Conservation (phyloP, 2,888 invertebrate genomes). For the Sarcophaga subvicina region DNA sequence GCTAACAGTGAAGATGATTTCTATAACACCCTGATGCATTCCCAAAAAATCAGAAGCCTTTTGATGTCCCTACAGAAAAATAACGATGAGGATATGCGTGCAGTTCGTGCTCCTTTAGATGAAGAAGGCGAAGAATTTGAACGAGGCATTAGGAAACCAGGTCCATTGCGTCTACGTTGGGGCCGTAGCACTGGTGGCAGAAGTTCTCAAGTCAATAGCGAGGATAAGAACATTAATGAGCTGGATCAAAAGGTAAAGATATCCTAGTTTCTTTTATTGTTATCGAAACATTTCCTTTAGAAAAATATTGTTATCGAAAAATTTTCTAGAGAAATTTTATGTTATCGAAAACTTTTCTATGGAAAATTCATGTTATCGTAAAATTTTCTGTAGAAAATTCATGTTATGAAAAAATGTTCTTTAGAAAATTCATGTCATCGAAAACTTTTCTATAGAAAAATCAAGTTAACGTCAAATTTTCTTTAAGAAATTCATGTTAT, state of each 20-base stretch:
- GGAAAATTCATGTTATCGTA: too few species aligned
- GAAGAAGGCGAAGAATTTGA: constrained; percentile 75
- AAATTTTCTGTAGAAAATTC: too few species aligned
- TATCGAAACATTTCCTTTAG: too few species aligned
- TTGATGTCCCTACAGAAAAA: constrained; percentile 75
- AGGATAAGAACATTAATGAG: constrained; percentile 24
- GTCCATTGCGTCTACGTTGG: constrained; percentile 79
- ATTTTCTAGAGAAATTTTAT: too few species aligned
- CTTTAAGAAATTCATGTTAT: too few species aligned
- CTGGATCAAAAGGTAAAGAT: constrained; percentile 52
- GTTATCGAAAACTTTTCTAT: too few species aligned
- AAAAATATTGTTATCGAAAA: too few species aligned
- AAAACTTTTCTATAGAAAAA: too few species aligned
- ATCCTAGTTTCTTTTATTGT: too few species aligned
- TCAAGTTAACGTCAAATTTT: too few species aligned
- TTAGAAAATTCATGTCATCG: too few species aligned
- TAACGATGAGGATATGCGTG: constrained; percentile 55
- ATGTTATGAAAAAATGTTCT: too few species aligned
- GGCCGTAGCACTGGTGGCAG: constrained; percentile 79
- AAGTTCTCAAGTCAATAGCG: constrained; percentile 11
- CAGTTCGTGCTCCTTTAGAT: constrained; percentile 66
- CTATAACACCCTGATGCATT: constrained; percentile 71
- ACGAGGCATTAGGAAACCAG: constrained; percentile 78
- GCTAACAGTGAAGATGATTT: constrained; percentile 67
- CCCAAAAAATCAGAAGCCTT: constrained; percentile 74